Conservation (phyloP, 2,888 invertebrate genomes). For the Coenonympha glycerion region DNA sequence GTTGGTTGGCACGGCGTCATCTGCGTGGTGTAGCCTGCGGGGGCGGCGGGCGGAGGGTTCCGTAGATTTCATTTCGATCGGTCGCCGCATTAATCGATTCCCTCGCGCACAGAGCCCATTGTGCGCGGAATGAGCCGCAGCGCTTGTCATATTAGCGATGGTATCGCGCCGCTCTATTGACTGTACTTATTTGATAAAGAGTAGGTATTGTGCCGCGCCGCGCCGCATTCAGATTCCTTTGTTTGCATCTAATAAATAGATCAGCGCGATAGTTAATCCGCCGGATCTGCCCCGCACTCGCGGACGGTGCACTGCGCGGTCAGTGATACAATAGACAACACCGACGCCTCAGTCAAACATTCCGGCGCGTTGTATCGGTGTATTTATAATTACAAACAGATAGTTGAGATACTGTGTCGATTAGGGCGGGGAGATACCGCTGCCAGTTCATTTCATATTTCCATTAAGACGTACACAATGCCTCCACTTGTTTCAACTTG, state of each 20-base stretch:
- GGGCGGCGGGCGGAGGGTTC: conserved; percentile 1
- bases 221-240: conserved; percentile 34
- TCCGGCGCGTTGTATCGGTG: neutral
- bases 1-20: neutral
- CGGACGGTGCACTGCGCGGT: neutral
- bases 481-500: no score
- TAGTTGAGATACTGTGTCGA: no score
- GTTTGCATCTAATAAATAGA: conserved; percentile 37
- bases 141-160: conserved; percentile 35
- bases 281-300: conserved; percentile 7
- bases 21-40: conserved; percentile 5
- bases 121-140: conserved; percentile 33
- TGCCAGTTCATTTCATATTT: no score
- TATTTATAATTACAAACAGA: neutral
- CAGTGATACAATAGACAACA: neutral
- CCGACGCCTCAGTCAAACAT: neutral
- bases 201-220: conserved; percentile 30
- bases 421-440: no score
- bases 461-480: no score
- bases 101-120: conserved; percentile 31
- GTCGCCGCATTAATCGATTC: conserved; percentile 32
- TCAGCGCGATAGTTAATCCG: conserved; percentile 27
- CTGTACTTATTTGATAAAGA: conserved; percentile 29
- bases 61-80: conserved; percentile 31
- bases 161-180: conserved; percentile 27